These are phyloP conservation scores for Dendrophyllia cribrosa DNA, from an alignment of 64 coral and sea anemone genomes.

Conservation along the genomic window DNA sequence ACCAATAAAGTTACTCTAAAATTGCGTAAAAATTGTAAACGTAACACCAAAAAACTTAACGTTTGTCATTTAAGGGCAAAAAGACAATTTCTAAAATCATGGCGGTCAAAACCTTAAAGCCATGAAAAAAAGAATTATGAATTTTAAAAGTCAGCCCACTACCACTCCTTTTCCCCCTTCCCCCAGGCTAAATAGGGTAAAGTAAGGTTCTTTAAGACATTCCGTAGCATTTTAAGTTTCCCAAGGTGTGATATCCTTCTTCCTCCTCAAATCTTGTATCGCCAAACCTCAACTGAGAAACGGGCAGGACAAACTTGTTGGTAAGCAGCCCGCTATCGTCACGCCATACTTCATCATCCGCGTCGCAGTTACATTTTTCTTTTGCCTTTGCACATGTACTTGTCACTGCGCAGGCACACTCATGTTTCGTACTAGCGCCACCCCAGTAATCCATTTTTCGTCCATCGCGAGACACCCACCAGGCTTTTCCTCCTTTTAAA, in stretches of 20 bases:
- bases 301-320: background rate
- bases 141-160: too few relatives aligned
- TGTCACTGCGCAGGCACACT: background rate
- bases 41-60: too few relatives aligned
- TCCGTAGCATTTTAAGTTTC: conserved; percentile 20
- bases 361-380: background rate
- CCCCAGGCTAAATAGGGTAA: too few relatives aligned
- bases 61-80: too few relatives aligned
- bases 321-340: conserved; percentile 7
- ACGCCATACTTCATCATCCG: conserved; percentile 1
- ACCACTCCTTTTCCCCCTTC: too few relatives aligned
- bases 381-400: background rate
- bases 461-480: background rate
- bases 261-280: background rate
- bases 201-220: too few relatives aligned
- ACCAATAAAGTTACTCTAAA: too few relatives aligned
- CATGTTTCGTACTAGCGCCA: background rate
- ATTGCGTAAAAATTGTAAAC: too few relatives aligned
- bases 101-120: too few relatives aligned
- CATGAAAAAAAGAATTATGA: too few relatives aligned
- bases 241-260: conserved; percentile 17
- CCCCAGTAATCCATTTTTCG: background rate
- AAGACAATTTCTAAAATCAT: too few relatives aligned
- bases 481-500: background rate
- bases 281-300: conserved; percentile 22